Percentiles rank a stretch among this genome's conserved stretches.
These are phyloP conservation scores for Sturnira hondurensis DNA, from an alignment of 2,113 vertebrate genomes.

Conservation along the genomic window DNA sequence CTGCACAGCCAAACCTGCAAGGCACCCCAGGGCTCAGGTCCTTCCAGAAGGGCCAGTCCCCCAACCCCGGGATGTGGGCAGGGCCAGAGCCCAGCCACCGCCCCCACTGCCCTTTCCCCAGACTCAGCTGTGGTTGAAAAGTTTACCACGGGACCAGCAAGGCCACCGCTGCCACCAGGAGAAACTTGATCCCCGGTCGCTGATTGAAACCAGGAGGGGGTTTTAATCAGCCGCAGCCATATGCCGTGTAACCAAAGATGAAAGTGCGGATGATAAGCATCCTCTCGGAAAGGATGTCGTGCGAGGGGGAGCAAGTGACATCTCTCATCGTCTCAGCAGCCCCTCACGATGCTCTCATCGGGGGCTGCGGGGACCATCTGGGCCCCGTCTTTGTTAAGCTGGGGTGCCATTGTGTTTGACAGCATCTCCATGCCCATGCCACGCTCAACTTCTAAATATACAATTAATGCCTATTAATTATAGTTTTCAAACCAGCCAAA, in stretches of 20 bases:
- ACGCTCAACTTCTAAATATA: constrained; percentile 78
- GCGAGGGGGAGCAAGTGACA: constrained; percentile 81
- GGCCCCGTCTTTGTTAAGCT: constrained; percentile 78
- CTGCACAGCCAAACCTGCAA: background rate
- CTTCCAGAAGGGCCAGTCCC: background rate
- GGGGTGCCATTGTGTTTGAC: constrained; percentile 72
- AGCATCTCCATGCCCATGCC: constrained; percentile 51
- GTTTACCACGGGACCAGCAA: constrained; percentile 75
- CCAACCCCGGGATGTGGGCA: background rate
- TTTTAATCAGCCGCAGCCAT: constrained; percentile 83
- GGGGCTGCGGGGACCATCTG: constrained; percentile 79
- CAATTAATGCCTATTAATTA: constrained; percentile 85
- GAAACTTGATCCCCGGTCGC: constrained; percentile 80
- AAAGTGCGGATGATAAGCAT: constrained; percentile 84
- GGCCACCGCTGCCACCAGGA: constrained; percentile 79
- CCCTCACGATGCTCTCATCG: constrained; percentile 68
- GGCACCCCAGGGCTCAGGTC: background rate
- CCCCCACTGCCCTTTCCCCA: background rate
- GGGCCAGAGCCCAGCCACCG: background rate
- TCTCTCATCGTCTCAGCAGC: constrained; percentile 78
- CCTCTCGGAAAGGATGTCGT: constrained; percentile 81
- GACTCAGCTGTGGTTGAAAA: constrained; percentile 79
- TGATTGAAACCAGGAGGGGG: constrained; percentile 86
- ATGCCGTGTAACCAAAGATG: constrained; percentile 84
- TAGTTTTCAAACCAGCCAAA: constrained; percentile 81